These are phyloP conservation scores for Horisme vitalbata DNA, from an alignment of 2,888 invertebrate species.

Conservation along the genomic window DNA sequence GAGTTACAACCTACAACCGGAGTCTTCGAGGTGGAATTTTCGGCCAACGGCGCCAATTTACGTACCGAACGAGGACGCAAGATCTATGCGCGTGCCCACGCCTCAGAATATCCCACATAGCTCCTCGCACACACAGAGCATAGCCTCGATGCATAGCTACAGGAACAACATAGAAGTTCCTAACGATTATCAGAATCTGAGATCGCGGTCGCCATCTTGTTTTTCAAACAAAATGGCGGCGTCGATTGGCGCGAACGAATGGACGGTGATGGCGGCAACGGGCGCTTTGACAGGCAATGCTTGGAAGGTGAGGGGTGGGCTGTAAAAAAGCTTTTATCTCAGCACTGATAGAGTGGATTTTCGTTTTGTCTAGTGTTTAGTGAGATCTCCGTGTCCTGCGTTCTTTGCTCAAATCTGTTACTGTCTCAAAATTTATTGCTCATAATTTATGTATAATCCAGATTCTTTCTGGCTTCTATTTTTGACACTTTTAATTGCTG, in stretches of 20 bases:
- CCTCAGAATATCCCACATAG: slow-evolving; percentile 76
- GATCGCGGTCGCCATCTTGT: slow-evolving; percentile 81
- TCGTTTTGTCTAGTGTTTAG: slow-evolving; percentile 54
- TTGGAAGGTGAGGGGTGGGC: slow-evolving; percentile 83
- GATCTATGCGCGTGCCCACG: slow-evolving; percentile 63
- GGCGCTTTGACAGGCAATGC: slow-evolving; percentile 52
- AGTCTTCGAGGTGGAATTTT: slow-evolving; percentile 70
- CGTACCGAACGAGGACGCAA: slow-evolving; percentile 69
- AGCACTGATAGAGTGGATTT: slow-evolving; percentile 55
- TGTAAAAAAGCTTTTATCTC: slow-evolving; percentile 54
- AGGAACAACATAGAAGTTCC: slow-evolving; percentile 77
- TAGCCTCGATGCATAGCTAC: slow-evolving; percentile 81
- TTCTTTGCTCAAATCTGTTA: slow-evolving; percentile 1
- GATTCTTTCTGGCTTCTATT: too few relatives aligned
- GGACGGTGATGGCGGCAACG: slow-evolving; percentile 74
- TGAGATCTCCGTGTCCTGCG: slow-evolving; percentile 59
- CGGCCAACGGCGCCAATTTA: slow-evolving; percentile 80
- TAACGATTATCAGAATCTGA: slow-evolving; percentile 76
- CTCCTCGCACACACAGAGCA: slow-evolving; percentile 77
- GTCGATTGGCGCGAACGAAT: slow-evolving; percentile 76
- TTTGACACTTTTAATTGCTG: too few relatives aligned
- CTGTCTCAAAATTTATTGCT: too few relatives aligned
- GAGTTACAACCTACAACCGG: slow-evolving; percentile 80
- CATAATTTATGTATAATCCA: too few relatives aligned
- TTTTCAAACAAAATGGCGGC: slow-evolving; percentile 80